Conservation (phyloP, 2,113 vertebrate genomes). For the Calonectris borealis region DNA sequence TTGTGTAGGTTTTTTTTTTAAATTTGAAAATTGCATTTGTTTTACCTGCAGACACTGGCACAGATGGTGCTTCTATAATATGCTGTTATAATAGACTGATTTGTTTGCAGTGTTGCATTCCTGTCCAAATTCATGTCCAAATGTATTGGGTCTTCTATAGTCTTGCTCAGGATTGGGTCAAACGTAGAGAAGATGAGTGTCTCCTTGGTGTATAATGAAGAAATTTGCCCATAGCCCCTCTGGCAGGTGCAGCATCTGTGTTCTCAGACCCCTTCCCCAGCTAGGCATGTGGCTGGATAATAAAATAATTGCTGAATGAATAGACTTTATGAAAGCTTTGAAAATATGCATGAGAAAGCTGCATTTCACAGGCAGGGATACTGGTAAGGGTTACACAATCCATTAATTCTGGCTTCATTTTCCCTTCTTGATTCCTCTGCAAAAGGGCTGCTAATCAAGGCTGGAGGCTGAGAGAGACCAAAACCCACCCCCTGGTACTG, state of each 20-base stretch:
- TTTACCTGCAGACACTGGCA: constrained; percentile 58
- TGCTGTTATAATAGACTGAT: neutral
- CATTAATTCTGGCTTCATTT: neutral
- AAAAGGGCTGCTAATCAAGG: neutral
- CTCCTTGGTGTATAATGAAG: neutral
- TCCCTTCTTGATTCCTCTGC: neutral
- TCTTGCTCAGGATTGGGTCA: neutral
- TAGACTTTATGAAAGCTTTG: neutral
- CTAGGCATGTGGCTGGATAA: neutral
- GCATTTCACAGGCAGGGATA: neutral
- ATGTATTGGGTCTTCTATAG: neutral
- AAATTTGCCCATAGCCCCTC: neutral
- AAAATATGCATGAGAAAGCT: neutral
- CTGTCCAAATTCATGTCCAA: neutral
- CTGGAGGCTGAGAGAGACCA: neutral
- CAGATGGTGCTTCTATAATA: constrained; percentile 53
- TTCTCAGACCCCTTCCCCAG: neutral
- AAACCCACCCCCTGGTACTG: neutral
- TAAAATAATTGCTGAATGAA: neutral
- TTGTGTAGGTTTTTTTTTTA: neutral
- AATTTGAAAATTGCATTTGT: constrained; percentile 23
- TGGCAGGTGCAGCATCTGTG: neutral
- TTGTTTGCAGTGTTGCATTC: neutral
- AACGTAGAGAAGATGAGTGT: neutral
- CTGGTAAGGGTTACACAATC: neutral